Percentiles rank a stretch among this genome's conserved stretches.
Evolutionary conservation across 2,888 invertebrate species (phyloP).

Genomic region (Lamproptera curius): DNA sequence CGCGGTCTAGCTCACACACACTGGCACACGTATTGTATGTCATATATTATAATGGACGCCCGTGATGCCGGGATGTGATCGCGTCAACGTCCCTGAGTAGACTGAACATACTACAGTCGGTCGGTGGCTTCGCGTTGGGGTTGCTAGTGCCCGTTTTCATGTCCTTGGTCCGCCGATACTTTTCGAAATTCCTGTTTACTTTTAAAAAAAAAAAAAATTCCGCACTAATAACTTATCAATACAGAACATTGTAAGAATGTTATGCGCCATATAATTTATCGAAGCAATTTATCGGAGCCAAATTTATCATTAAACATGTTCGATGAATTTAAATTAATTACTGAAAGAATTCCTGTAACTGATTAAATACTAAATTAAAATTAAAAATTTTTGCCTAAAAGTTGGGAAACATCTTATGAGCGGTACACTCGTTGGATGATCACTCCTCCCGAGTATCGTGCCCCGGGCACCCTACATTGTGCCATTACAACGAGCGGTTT

Average conservation of each 20-base stretch:
- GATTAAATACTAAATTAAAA: background rate
- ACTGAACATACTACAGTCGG: conserved; percentile 53
- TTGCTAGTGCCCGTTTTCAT: conserved; percentile 49
- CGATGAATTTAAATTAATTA: too few relatives aligned
- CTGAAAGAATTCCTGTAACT: too few relatives aligned
- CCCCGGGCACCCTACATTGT: conserved; percentile 62
- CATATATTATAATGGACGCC: conserved; percentile 38
- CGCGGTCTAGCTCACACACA: conserved; percentile 54
- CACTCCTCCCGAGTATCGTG: conserved; percentile 62
- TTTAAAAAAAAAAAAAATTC: too few relatives aligned
- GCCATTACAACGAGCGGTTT: conserved; percentile 37
- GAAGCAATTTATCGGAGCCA: too few relatives aligned
- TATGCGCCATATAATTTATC: too few relatives aligned
- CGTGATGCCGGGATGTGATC: conserved; percentile 35
- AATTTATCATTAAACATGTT: too few relatives aligned
- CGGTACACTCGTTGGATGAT: conserved; percentile 54
- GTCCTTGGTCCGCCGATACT: conserved; percentile 23
- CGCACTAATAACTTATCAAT: too few relatives aligned
- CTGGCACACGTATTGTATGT: conserved; percentile 52
- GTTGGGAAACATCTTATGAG: conserved; percentile 31
- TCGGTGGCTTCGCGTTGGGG: conserved; percentile 44
- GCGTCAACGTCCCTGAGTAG: conserved; percentile 47
- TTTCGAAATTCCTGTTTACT: too few relatives aligned
- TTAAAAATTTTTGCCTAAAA: conserved; percentile 13
- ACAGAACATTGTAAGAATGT: too few relatives aligned